Base-by-base conservation (phyloP, 2,113 vertebrate genomes). In the Tonatia bakeri region DNA sequence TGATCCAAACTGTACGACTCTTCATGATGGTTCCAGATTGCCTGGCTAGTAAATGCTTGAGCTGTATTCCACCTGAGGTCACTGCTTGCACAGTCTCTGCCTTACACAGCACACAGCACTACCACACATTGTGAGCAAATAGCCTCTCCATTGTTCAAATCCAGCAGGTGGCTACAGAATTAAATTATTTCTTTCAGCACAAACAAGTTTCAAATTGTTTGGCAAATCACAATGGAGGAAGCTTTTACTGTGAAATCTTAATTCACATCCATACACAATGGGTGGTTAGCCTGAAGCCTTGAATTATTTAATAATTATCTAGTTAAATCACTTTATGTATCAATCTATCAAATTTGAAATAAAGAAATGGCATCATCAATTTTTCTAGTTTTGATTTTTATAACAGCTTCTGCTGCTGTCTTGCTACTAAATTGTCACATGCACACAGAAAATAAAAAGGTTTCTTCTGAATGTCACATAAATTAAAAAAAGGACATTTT, bases 291-390 rank as follows among this genome's bases (percentile, higher is more conserved):
- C 81, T 75, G 40, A 90, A 96, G 33, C 4, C 38, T 56, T 88
- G 43, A 43, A 75, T 75, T 87, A 96, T 73, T 95, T 86, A 96
- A 87, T 92, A 94, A 96, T 82, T 86, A 91, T 83, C 81, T 86
- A 54, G 85, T 94, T 95, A 96, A 95, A 77, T 86, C 67, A 92
- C 24, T 77, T 90, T 79, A 77, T 88, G 36, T 67, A 82, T 95
- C 73, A 96, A 33, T 83, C 83, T 90, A 88, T 94, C 54, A 73
- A 90, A 33, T 79, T 31, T 61, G 19, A 72, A 81, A 56, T 83
- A 91, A 96, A 94, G 70, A 90, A 95, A 90, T 28, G 59, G 15
- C 10, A 90, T 76, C 47, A 40, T 12, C 19, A 28, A 36, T 82
- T 87, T 73, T 94, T 97, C 82, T 61, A 92, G 81, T 59, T 86